Evolutionary conservation across 2,113 vertebrate species (phyloP), one percentile per base, ranked within the genome.

Genomic region (Myotis brandtii): DNA sequence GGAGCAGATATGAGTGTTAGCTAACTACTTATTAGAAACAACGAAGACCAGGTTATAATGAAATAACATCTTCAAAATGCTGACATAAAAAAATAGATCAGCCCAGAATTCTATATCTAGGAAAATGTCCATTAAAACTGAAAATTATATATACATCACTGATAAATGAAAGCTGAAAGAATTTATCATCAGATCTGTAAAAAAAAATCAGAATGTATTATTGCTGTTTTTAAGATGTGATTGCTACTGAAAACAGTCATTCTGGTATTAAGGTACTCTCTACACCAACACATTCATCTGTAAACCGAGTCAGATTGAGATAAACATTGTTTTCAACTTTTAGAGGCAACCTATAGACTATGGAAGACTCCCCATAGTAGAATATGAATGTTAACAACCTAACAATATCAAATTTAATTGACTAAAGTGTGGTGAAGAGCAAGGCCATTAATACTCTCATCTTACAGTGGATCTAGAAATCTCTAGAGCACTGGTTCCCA

Each of bases 91-190:
- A 83, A 83, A 46, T n/a, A 34, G 27, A 46, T 54, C 43, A 75
- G 20, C 72, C 50, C 48, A 76, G 30, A 70, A 75, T 62, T 86
- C 50, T 66, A 5, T 90, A 32, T 70, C 59, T 27, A 46, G 73
- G 25, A 92, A 89, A 81, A 70, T 89, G 46, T 48, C 56, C 16
- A 73, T 89, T 67, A 76, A 82, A 77, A 92, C 40, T 43, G 37
- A 90, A 89, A 85, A 64, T 73, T n/a, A 69, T 52, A 40, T 76
- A 11, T 50, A 48, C 17, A 70, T 76, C 46, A 54, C 23, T 77
- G 25, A 91, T 70, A 48, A 70, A 30, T 32, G 12, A 93, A 95
- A 79, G 25, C 82, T 89, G 21, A 95, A 69, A 89, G 27, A 92
- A 73, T 54, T 72, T 32, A 52, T 85, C 46, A 86, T 16, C 34